Evolutionary conservation across 2,888 invertebrate genomes (phyloP), one percentile per base, ranked within the genome.

Genomic region (Mechanitis mazaeus): DNA sequence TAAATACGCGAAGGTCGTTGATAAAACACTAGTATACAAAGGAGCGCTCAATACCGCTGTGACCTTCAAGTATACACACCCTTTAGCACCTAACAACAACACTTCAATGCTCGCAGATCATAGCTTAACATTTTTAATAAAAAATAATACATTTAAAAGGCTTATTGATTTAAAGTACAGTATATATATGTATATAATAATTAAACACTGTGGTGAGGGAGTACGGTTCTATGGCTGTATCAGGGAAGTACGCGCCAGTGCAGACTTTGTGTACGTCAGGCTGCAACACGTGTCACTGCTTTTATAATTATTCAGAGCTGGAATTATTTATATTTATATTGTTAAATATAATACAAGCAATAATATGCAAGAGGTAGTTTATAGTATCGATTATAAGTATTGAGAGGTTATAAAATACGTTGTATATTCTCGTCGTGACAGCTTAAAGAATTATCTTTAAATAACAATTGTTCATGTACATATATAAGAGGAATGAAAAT

Each of bases 41-140:
- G 72, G 72, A 57, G 75, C 67, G 75, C 71, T 64, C 66, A 61
- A 64, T 69, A 64, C 63, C 60, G 60, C 58, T 68, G 61, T 66
- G 75, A 69, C 80, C 77, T 68, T 80, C 77, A 77, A 65, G 68
- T 58, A 56, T 54, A 68, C 73, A 66, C 76, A 72, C 76, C 79
- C 78, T 67, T 64, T 64, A 65, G 69, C 71, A 60, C 38, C 46
- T 63, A 54, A n/a, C n/a, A 20, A 20, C 20, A 20, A 20, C 20
- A 20, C 20, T 20, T 20, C 20, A 20, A 20, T 20, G 20, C 20
- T 20, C 20, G 20, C 20, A 20, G 1, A 20, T 20, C 20, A 20
- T 20, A 20, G 20, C 20, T 20, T 20, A 20, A 20, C 20, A 20
- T 20, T 20, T 20, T 20, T 20, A 20, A 20, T 20, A 20, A 20